phyloP scores from a whole-genome alignment of 2,113 vertebrate genomes.

The Montifringilla adamsi region DNA sequence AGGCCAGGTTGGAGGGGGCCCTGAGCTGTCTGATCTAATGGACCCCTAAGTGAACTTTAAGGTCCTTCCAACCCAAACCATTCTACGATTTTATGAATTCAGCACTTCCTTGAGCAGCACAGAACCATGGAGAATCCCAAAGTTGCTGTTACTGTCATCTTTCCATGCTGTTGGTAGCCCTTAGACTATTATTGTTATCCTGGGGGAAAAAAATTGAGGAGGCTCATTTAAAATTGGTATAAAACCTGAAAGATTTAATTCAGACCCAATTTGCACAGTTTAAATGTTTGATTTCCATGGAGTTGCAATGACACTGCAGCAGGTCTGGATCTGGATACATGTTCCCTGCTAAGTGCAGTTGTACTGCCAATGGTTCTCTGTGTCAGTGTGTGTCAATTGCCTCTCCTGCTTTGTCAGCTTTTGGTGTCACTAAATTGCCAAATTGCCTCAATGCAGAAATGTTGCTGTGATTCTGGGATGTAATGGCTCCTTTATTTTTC shows the following conservation, averaged over 20 bases:
- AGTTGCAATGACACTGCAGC: not conserved
- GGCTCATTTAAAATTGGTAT: not conserved
- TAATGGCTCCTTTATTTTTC: not conserved
- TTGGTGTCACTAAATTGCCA: not conserved
- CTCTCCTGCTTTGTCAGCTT: not conserved
- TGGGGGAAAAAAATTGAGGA: not conserved
- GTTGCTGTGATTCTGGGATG: not conserved
- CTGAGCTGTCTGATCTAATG: not conserved
- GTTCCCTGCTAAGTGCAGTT: slow-evolving; percentile 1
- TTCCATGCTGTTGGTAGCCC: not conserved
- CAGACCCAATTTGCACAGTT: not conserved
- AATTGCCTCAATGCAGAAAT: not conserved
- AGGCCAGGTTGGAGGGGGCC: not conserved
- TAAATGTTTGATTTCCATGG: not conserved
- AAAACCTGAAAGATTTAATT: not conserved
- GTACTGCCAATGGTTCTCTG: not conserved
- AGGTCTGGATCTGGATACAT: not conserved
- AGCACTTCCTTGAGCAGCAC: not conserved
- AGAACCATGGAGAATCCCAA: not conserved
- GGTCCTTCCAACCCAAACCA: not conserved
- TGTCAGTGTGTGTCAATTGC: not conserved
- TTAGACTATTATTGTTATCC: not conserved
- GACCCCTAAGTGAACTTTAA: not conserved
- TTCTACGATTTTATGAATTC: not conserved
- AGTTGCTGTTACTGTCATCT: not conserved